Evolutionary conservation across 2,113 vertebrate genomes (phyloP).

Genomic region (Oncorhynchus clarkii): DNA sequence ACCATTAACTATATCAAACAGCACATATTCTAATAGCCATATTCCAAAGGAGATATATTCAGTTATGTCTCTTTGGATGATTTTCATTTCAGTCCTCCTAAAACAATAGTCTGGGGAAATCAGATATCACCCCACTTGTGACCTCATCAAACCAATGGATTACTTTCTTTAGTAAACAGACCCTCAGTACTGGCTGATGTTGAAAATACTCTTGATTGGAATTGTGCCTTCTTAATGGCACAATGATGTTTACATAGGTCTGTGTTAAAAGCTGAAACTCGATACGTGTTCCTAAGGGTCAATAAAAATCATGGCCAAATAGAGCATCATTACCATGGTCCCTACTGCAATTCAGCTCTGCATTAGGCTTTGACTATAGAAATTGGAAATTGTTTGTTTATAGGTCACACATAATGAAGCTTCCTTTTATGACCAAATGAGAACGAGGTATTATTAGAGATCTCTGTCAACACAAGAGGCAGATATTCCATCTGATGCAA

Average conservation of each 20-base stretch:
- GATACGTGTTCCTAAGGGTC: conserved; percentile 4
- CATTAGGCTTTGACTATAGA: neutral
- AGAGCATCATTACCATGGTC: too few relatives aligned
- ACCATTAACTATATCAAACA: neutral
- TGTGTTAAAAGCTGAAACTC: conserved; percentile 20
- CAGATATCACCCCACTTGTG: neutral
- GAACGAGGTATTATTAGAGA: too few relatives aligned
- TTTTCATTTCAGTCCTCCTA: neutral
- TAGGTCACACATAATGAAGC: conserved; percentile 8
- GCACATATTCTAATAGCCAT: neutral
- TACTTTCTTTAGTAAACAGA: conserved; percentile 21
- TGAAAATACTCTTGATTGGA: conserved; percentile 23
- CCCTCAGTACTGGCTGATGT: neutral
- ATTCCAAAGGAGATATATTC: neutral
- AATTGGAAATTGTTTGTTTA: conserved; percentile 23
- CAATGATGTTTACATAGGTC: neutral
- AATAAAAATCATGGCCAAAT: neutral
- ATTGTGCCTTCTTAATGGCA: conserved; percentile 19
- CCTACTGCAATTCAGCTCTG: neutral
- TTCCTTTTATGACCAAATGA: too few relatives aligned
- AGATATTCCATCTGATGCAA: conserved; percentile 14
- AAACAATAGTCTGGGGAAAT: neutral
- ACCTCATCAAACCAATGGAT: neutral
- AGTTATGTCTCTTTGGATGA: neutral
- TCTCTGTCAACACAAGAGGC: neutral